Percentiles rank a stretch among this genome's conserved stretches.
These are phyloP conservation scores for Drosophila parvula DNA, from an alignment of 1,140 invertebrate genomes.

Conservation along the genomic window DNA sequence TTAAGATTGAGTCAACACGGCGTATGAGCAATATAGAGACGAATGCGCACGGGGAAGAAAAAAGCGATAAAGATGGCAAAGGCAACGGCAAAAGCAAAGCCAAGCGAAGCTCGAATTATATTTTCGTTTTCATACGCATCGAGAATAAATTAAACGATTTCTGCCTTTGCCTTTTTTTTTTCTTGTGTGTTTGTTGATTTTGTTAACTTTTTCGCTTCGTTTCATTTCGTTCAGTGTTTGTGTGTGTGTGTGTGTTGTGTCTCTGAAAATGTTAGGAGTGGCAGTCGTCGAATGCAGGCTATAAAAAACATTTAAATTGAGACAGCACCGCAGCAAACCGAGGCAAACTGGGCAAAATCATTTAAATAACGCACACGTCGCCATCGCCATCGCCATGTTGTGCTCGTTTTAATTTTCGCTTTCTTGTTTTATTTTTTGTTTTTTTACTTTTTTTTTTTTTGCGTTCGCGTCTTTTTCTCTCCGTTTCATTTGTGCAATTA, in stretches of 20 bases:
- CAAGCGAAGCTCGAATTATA: constrained; percentile 26
- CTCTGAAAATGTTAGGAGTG: constrained; percentile 54
- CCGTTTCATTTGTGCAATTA: constrained; percentile 75
- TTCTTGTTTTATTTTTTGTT: constrained; percentile 15
- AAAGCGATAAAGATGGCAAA: constrained; percentile 11
- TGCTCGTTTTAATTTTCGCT: constrained; percentile 62
- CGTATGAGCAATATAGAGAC: constrained; percentile 60
- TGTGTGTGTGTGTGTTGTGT: constrained; percentile 13
- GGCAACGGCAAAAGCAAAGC: neutral
- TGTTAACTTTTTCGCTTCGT: constrained; percentile 46
- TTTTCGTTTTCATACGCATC: constrained; percentile 64
- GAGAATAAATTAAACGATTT: constrained; percentile 74
- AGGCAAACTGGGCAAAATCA: constrained; percentile 68
- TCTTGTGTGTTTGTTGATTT: constrained; percentile 45
- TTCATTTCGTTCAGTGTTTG: constrained; percentile 24
- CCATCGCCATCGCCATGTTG: constrained; percentile 46
- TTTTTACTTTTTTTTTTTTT: constrained; percentile 12
- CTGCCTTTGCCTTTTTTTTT: constrained; percentile 29
- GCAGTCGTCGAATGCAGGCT: constrained; percentile 54
- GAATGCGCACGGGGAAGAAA: constrained; percentile 1
- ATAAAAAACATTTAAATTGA: constrained; percentile 77
- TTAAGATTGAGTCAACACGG: constrained; percentile 36
- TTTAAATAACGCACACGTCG: constrained; percentile 78
- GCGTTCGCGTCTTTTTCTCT: constrained; percentile 32
- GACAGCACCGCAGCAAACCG: constrained; percentile 41